These are phyloP conservation scores for Camelus dromedarius DNA, from an alignment of 2,113 vertebrate genomes.

Conservation along the genomic window DNA sequence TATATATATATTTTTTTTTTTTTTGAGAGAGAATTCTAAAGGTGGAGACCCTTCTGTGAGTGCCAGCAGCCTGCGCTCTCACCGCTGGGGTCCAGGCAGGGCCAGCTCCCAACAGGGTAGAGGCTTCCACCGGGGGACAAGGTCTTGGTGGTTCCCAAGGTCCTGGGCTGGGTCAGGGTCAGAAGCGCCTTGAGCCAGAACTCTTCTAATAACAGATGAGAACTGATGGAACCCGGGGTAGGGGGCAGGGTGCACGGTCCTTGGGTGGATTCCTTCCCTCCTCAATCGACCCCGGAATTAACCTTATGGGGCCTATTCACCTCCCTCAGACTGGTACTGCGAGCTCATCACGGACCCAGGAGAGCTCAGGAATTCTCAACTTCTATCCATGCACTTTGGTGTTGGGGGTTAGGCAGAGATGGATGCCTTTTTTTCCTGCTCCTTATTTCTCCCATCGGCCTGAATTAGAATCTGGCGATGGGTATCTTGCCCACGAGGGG, in stretches of 20 bases:
- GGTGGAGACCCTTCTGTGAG: neutral
- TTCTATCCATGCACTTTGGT: fast-evolving
- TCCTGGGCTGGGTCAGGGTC: neutral
- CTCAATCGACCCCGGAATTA: neutral
- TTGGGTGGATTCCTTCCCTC: neutral
- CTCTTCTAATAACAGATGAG: neutral
- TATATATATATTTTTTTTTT: too few relatives aligned
- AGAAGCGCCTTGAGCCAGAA: neutral
- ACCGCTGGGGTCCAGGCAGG: neutral
- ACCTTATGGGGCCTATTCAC: neutral
- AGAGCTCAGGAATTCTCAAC: neutral
- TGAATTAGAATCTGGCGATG: neutral
- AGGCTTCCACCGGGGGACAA: neutral
- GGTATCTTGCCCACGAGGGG: neutral
- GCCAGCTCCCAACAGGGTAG: fast-evolving
- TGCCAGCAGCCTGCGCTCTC: neutral
- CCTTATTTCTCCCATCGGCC: neutral
- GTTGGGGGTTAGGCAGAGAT: neutral
- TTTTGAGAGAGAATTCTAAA: neutral
- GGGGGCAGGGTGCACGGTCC: too few relatives aligned
- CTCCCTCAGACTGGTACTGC: neutral
- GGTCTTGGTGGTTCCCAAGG: neutral
- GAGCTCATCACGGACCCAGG: fast-evolving
- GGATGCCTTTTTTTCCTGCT: too few relatives aligned
- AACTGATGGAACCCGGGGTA: neutral